Conservation (phyloP, 2,888 invertebrate species). For the Anaspis maculata region DNA sequence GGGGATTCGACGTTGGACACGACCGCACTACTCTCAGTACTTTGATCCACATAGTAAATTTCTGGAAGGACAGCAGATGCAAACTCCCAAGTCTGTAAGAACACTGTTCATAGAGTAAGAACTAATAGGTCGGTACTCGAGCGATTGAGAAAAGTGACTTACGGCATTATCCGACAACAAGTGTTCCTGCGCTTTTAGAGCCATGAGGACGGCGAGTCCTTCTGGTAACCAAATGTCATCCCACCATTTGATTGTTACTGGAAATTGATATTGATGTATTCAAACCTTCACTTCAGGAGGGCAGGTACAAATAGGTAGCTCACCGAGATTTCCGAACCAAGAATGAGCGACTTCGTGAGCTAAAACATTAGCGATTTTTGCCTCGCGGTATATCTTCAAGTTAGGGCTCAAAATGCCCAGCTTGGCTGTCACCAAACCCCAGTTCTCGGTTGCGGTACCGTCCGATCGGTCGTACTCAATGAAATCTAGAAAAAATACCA, state of each 20-base stretch:
- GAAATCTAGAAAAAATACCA: too few relatives aligned
- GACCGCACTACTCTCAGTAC: constrained; percentile 7
- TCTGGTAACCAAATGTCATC: constrained; percentile 30
- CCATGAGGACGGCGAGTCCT: constrained; percentile 26
- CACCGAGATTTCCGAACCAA: constrained; percentile 32
- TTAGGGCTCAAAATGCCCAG: constrained; percentile 18
- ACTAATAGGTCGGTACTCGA: too few relatives aligned
- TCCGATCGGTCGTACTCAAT: constrained; percentile 24
- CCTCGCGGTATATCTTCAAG: constrained; percentile 10
- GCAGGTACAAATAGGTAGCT: not conserved
- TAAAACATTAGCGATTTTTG: constrained; percentile 19
- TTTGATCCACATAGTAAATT: constrained; percentile 11
- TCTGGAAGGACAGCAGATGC: constrained; percentile 13
- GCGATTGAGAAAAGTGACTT: constrained; percentile 3
- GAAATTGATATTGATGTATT: constrained; percentile 13
- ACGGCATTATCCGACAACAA: constrained; percentile 7
- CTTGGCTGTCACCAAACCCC: constrained; percentile 27
- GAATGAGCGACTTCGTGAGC: constrained; percentile 29
- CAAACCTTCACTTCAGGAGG: too few relatives aligned
- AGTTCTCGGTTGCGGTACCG: constrained; percentile 27
- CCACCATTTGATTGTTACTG: constrained; percentile 30
- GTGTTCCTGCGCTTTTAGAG: constrained; percentile 11
- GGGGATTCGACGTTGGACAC: constrained; percentile 11
- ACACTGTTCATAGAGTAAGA: not conserved
- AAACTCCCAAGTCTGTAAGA: constrained; percentile 1